Percentiles rank a stretch among this genome's conserved stretches.
Evolutionary conservation across 2,797 vertebrate genomes (phyloP).

Genomic region (Anableps anableps): DNA sequence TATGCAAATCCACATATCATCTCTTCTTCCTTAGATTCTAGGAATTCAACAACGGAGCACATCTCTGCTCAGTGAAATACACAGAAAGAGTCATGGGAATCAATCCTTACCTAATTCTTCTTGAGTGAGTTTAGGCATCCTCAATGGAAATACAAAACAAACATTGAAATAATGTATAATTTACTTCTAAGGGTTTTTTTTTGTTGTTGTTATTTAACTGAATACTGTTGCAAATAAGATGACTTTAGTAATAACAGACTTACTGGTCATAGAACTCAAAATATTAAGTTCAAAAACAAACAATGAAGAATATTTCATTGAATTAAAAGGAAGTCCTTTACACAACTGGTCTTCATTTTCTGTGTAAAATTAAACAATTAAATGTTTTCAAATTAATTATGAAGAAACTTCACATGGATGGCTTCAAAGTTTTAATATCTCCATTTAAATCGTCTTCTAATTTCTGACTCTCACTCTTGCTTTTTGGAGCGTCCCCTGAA

Average conservation of each 20-base stretch:
- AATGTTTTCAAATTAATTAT: background rate
- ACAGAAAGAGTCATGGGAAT: background rate
- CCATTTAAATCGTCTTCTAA: background rate
- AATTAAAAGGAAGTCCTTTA: background rate
- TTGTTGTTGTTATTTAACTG: background rate
- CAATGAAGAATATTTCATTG: background rate
- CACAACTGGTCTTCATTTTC: background rate
- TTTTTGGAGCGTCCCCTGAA: constrained; percentile 15
- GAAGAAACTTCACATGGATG: background rate
- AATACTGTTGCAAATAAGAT: background rate
- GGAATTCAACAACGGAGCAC: too few relatives aligned
- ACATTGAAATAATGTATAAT: background rate
- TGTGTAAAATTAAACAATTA: background rate
- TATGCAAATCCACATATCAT: too few relatives aligned
- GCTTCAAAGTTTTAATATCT: background rate
- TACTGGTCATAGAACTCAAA: background rate
- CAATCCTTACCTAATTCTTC: background rate
- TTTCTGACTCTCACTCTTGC: constrained; percentile 1
- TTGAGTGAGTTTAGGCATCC: background rate
- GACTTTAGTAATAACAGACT: background rate
- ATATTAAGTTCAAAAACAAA: background rate
- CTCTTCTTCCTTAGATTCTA: too few relatives aligned
- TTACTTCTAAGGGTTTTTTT: too few relatives aligned
- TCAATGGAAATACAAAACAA: too few relatives aligned
- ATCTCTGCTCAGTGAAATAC: too few relatives aligned